These are phyloP conservation scores for Drosophila bocqueti DNA, from an alignment of 1,140 invertebrate species.

Conservation along the genomic window DNA sequence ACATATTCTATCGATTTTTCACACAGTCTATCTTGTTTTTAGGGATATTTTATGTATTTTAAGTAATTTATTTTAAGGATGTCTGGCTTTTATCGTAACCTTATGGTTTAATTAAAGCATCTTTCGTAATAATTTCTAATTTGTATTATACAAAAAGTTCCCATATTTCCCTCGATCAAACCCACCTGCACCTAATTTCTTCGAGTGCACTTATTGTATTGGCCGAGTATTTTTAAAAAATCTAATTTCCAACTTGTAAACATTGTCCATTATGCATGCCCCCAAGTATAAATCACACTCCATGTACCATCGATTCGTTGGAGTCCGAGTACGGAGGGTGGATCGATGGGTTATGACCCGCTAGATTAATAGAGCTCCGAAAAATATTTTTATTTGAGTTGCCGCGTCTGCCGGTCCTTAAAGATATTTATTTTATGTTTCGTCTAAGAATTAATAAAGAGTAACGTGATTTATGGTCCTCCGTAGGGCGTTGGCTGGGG, in stretches of 20 bases:
- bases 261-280: conserved; percentile 2
- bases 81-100: too few species aligned
- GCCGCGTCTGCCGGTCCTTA: conserved; percentile 19
- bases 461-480: conserved; percentile 32
- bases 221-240: conserved; percentile 34
- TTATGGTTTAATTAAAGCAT: too few species aligned
- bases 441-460: conserved; percentile 38
- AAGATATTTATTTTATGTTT: conserved; percentile 30
- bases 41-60: too few species aligned
- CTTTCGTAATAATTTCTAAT: background rate
- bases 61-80: too few species aligned
- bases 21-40: too few species aligned
- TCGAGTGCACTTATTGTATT: background rate
- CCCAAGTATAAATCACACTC: conserved; percentile 1
- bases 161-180: background rate
- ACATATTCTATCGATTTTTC: too few species aligned
- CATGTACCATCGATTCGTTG: background rate
- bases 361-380: conserved; percentile 31
- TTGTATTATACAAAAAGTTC: too few species aligned
- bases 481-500: background rate
- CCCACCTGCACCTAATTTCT: background rate
- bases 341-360: conserved; percentile 25
- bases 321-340: conserved; percentile 5
- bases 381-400: conserved; percentile 26
- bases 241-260: conserved; percentile 33